Evolutionary conservation across 2,113 vertebrate species (phyloP), one percentile per base, ranked within the genome.

Genomic region (Paedocypris sp.): DNA sequence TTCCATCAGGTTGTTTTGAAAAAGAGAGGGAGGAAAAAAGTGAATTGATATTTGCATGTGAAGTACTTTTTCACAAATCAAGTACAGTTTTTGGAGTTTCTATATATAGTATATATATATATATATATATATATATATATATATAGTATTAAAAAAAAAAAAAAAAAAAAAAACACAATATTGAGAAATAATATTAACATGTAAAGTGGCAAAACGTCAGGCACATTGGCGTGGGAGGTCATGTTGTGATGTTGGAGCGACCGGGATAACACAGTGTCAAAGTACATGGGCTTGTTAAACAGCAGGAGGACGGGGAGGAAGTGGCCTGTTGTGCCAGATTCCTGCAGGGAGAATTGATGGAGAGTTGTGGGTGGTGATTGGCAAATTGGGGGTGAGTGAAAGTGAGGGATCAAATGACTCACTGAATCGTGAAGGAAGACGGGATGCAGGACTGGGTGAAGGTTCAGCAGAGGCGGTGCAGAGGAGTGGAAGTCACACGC

Each of bases 361-460:
- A 46, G 26, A 39, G 32, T 19, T 39, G 41, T 46, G 60, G 25
- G 26, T 41, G 48, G 54, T 48, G 48, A 69, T 53, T 20, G 54
- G 60, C 10, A 45, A 67, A 54, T 32, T 8, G n/a, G n/a, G 26
- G 52, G 26, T 9, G 33, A 45, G 45, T 35, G 22, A 42, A 42
- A 52, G 29, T 7, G 59, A 28, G 29, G 20, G 43, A 38, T 50
- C 10, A 38, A 28, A 16, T 25, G 28, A 64, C 31, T 47, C 42
- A 46, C 31, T 46, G 6, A 22, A 6, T 26, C 39, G 53, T 58
- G 52, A 31, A 53, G 33, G 15, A 50, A 25, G 64, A 71, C 43
- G 33, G 23, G 41, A 36, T 68, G 12, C 49, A 5, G 49, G 38
- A 71, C 50, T 56, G 54, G 64, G 49, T 67, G 46, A 67, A 64